Percentiles rank a stretch among this genome's conserved stretches.
Evolutionary conservation across 2,797 vertebrate genomes (phyloP).

Genomic region (Sciurus vulgaris): DNA sequence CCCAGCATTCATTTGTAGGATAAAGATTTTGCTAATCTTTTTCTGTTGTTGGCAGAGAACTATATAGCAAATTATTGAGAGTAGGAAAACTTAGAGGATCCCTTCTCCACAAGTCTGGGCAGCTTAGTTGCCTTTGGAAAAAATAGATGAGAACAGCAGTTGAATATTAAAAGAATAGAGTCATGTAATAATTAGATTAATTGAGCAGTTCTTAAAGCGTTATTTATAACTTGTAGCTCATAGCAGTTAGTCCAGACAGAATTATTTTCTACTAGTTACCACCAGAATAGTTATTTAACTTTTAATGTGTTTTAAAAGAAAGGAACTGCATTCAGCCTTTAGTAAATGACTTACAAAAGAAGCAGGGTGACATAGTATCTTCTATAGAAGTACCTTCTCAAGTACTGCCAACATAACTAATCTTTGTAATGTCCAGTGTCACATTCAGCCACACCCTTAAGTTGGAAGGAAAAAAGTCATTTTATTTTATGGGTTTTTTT

Average conservation of each 20-base stretch:
- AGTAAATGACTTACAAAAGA: neutral
- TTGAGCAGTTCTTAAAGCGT: neutral
- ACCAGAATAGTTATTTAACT: neutral
- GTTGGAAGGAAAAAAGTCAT: neutral
- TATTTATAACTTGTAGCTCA: neutral
- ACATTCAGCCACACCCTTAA: neutral
- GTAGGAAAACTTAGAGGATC: neutral
- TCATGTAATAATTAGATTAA: neutral
- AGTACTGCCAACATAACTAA: neutral
- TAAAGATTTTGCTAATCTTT: neutral
- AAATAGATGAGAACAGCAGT: neutral
- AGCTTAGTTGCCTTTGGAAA: neutral
- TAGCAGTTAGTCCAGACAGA: constrained; percentile 10
- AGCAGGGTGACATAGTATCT: neutral
- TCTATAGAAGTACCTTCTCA: neutral
- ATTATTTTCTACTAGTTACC: neutral
- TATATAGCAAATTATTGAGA: neutral
- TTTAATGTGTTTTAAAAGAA: constrained; percentile 9
- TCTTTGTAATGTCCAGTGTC: neutral
- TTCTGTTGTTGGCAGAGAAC: neutral
- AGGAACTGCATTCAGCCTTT: neutral
- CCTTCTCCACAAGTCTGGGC: neutral
- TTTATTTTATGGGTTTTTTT: neutral
- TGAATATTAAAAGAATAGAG: neutral
- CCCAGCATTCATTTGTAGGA: neutral